Evolutionary conservation across 2,888 invertebrate species (phyloP).

Genomic region (Holacanthella duospinosa): DNA sequence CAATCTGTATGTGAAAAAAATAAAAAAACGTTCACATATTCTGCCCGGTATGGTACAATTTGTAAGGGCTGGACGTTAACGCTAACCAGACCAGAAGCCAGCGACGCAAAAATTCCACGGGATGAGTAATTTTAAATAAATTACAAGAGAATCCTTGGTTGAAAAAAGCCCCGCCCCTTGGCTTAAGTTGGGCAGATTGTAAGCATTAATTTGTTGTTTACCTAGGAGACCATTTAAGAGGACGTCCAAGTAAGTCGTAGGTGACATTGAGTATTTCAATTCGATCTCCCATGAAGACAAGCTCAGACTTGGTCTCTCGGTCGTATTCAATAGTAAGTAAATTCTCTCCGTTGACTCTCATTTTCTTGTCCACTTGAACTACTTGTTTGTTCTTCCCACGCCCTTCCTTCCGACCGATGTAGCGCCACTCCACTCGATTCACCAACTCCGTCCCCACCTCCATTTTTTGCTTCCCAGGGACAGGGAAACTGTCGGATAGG

Average conservation of each 20-base stretch:
- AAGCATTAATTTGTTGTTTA: conserved; percentile 19
- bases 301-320: conserved; percentile 69
- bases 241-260: conserved; percentile 65
- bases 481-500: conserved; percentile 80
- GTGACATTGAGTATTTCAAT: conserved; percentile 75
- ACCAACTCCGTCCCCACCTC: conserved; percentile 82
- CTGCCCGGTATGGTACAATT: too few relatives aligned
- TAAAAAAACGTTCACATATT: too few relatives aligned
- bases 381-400: conserved; percentile 54
- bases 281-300: conserved; percentile 77
- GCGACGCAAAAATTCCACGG: too few relatives aligned
- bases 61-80: too few relatives aligned
- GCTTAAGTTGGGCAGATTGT: not conserved
- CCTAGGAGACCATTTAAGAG: conserved; percentile 70
- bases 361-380: conserved; percentile 71
- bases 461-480: conserved; percentile 78
- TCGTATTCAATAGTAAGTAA: conserved; percentile 84
- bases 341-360: conserved; percentile 83
- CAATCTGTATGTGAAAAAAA: too few relatives aligned
- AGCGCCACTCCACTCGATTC: conserved; percentile 91
- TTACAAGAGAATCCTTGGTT: too few relatives aligned
- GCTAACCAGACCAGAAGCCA: too few relatives aligned
- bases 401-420: conserved; percentile 67
- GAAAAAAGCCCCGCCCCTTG: too few relatives aligned
- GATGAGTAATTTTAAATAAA: too few relatives aligned